Base-by-base conservation (phyloP, 2,888 invertebrate species). In the Belgica antarctica region DNA sequence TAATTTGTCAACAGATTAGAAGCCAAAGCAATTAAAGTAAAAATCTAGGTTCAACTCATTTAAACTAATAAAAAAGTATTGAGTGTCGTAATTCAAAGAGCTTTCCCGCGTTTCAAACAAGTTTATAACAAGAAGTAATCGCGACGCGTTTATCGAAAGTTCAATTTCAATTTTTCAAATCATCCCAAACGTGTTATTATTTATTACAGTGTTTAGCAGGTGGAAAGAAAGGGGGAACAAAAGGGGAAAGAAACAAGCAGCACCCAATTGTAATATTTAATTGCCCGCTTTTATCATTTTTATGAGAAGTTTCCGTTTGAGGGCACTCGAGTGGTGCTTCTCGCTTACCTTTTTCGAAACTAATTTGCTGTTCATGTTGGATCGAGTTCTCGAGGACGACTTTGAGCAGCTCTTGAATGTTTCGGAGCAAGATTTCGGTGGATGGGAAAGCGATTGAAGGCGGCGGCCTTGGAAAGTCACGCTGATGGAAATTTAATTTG, bases 321-420 rank as follows among this genome's bases (percentile, higher is more conserved):
- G 41, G 15, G 15, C 4, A 4, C 10, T 41, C 41, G 41, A 15
- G 22, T n/a, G n/a, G n/a, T n/a, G n/a, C n/a, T n/a, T n/a, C n/a
- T n/a, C n/a, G n/a, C n/a, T 61, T 61, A 70, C 70, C 70, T 70
- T 70, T 70, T 41, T 70, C 70, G 46, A 61, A 70, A 27, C 57
- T 70, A 22, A 70, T 17, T 70, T 70, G 70, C 41, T 41, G 36
- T 25, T 70, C 70, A 17, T 70, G 70, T 28, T 70, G 70, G 10
- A 59, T 70, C 2, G 61, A 59, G 22, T 70, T 70, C n/a, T 70
- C 70, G 41, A 61, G 34, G 1, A 61, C 70, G 12, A 70, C 70
- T 61, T 70, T 70, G 5, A 70, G 25, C 8, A 70, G 41, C 19
- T 70, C 70, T 31, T 70, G 70, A 34, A 70, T 70, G n/a, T 70